phyloP scores from a whole-genome alignment of 2,797 vertebrate genomes.

The Cynodonichthys magdalenae region DNA sequence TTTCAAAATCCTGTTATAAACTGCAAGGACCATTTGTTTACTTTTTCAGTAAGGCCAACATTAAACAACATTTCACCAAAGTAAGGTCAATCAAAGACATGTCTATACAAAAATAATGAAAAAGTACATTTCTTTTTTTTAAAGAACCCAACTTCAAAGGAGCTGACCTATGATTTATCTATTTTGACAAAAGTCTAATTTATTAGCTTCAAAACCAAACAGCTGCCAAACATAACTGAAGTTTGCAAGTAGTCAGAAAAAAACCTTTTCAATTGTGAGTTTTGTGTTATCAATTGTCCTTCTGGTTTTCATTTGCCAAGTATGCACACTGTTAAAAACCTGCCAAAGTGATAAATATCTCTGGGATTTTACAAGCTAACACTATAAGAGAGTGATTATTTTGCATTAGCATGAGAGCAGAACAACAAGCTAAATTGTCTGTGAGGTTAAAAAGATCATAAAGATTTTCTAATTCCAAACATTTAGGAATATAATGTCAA shows the following conservation, averaged over 20 bases:
- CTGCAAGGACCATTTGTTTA: too few relatives aligned
- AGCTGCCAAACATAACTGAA: background rate
- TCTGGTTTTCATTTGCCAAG: too few relatives aligned
- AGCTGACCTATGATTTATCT: background rate
- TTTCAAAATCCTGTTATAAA: too few relatives aligned
- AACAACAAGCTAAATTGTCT: background rate
- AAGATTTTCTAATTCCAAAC: background rate
- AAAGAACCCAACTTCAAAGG: too few relatives aligned
- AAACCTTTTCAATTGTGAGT: background rate
- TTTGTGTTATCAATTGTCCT: background rate
- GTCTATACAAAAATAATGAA: too few relatives aligned
- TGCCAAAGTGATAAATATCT: background rate
- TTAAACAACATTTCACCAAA: too few relatives aligned
- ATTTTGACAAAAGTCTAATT: background rate
- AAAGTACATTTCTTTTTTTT: background rate
- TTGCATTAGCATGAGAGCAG: constrained; percentile 1
- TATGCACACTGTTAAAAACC: too few relatives aligned
- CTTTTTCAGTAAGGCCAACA: too few relatives aligned
- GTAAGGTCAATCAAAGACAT: too few relatives aligned
- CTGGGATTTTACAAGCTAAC: background rate
- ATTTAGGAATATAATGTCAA: background rate
- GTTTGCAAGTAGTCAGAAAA: constrained; percentile 1
- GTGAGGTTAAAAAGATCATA: background rate
- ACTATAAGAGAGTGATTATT: background rate
- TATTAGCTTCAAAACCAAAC: background rate